These are phyloP conservation scores for Selenia dentaria DNA, from an alignment of 2,888 invertebrate species.

Conservation along the genomic window DNA sequence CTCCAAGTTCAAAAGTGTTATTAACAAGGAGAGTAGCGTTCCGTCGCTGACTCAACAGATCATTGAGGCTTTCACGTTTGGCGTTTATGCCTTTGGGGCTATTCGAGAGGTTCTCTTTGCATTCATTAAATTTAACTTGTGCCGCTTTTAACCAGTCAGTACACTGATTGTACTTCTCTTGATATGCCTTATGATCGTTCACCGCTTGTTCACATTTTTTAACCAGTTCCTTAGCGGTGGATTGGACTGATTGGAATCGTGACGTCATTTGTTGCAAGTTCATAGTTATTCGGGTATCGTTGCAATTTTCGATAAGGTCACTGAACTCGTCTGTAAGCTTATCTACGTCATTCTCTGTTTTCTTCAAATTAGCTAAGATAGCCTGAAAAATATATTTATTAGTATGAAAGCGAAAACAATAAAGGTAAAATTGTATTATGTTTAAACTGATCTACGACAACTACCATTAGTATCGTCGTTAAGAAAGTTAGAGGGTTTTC, in stretches of 20 bases:
- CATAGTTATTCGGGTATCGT: constrained; percentile 93
- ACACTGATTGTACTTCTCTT: constrained; percentile 93
- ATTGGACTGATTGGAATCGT: constrained; percentile 94
- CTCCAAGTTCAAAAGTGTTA: constrained; percentile 93
- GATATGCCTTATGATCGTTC: constrained; percentile 90
- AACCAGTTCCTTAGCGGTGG: constrained; percentile 94
- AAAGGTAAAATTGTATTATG: too few relatives aligned
- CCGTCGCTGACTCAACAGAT: constrained; percentile 90
- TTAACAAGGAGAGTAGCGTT: constrained; percentile 91
- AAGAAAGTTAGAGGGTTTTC: constrained; percentile 33
- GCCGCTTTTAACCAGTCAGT: constrained; percentile 91
- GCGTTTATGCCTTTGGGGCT: constrained; percentile 88
- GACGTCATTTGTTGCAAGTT: constrained; percentile 96
- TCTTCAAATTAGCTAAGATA: constrained; percentile 90
- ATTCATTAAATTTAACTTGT: constrained; percentile 88
- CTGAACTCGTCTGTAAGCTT: constrained; percentile 94
- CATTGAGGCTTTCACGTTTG: constrained; percentile 89
- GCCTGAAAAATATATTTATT: constrained; percentile 81
- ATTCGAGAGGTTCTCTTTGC: constrained; percentile 86
- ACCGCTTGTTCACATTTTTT: constrained; percentile 97
- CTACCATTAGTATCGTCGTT: constrained; percentile 69
- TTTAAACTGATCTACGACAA: constrained; percentile 75
- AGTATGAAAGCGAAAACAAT: too few relatives aligned
- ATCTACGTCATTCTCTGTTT: constrained; percentile 94
- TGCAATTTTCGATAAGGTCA: constrained; percentile 93